Evolutionary conservation across 2,113 vertebrate genomes (phyloP), one percentile per base, ranked within the genome.

Genomic region (Chlorocebus sabaeus): DNA sequence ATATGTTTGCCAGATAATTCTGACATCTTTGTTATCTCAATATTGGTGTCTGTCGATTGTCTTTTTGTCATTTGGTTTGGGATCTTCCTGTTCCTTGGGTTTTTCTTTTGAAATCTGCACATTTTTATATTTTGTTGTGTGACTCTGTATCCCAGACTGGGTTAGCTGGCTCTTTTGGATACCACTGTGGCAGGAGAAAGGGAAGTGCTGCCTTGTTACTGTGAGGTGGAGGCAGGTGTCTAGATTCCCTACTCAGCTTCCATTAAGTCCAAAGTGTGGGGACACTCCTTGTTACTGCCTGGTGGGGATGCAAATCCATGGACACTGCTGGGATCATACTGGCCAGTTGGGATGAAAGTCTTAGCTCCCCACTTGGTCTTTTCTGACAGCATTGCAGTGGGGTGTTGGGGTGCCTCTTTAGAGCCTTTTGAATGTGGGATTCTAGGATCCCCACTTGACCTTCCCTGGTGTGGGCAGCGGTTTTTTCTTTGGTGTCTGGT

Each of bases 111-210:
- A 91, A 89, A 72, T 6, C 18, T 67, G 25, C 2, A 85, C 6
- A 35, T 95, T 95, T 93, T 80, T 13, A 9, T 70, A 50, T 86
- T 95, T 95, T 94, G 48, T 87, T 73, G 67, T 86, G 67, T 81
- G 59, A 23, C 59, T 95, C 40, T 96, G 52, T 6, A 38, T 81
- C 38, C 72, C 20, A 91, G 0, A 80, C 45, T 79, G 40, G 82
- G 72, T 68, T n/a, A 64, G 67, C 35, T 85, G 82, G 70, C 38
- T 87, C 68, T 68, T 70, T 72, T 61, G 48, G 38, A 73, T 64
- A 38, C 17, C 52, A 1, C 32, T 64, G 17, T 95, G 35, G n/a
- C 61, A 89, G 40, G 38, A 76, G 73, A 84, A 92, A 45, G 27
- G 45, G 52, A 45, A 68, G 43, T 72, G n/a, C 32, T 89, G 5